These are phyloP conservation scores for Plutella xylostella DNA, from an alignment of 2,888 invertebrate genomes.

Conservation along the genomic window DNA sequence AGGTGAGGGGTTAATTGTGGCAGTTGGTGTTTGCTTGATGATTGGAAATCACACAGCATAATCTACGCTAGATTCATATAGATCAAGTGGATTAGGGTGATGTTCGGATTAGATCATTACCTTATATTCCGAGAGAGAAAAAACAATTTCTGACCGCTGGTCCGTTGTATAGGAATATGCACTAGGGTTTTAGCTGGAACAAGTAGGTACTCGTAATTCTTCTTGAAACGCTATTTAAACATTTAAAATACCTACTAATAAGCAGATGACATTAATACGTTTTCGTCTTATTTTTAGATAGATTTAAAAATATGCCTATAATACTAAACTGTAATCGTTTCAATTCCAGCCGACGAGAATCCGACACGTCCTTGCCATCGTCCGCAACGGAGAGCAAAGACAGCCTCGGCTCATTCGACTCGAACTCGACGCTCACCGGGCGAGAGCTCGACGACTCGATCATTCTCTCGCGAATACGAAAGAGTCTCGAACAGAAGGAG, in stretches of 20 bases:
- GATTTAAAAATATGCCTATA: too few species aligned
- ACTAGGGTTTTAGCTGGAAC: too few species aligned
- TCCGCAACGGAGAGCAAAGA: conserved; percentile 76
- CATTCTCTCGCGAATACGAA: conserved; percentile 81
- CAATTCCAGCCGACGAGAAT: conserved; percentile 65
- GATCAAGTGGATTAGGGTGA: too few species aligned
- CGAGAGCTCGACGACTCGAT: conserved; percentile 78
- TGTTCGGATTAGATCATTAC: too few species aligned
- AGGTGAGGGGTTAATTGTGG: too few species aligned
- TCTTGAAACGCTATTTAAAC: background rate
- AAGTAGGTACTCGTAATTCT: background rate
- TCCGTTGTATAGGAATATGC: too few species aligned
- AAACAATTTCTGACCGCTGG: too few species aligned
- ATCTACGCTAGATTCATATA: too few species aligned
- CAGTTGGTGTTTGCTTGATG: too few species aligned
- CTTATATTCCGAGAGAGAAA: too few species aligned
- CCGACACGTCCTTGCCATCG: conserved; percentile 71
- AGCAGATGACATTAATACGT: background rate
- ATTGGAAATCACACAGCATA: too few species aligned
- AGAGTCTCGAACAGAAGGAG: conserved; percentile 90
- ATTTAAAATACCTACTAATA: background rate
- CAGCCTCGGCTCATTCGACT: conserved; percentile 76
- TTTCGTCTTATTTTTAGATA: background rate
- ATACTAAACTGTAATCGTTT: conserved; percentile 4
- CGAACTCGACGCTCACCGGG: conserved; percentile 75